Evolutionary conservation across 2,888 invertebrate species (phyloP), one percentile per base, ranked within the genome.

Genomic region (Ichneumoninae sp.): DNA sequence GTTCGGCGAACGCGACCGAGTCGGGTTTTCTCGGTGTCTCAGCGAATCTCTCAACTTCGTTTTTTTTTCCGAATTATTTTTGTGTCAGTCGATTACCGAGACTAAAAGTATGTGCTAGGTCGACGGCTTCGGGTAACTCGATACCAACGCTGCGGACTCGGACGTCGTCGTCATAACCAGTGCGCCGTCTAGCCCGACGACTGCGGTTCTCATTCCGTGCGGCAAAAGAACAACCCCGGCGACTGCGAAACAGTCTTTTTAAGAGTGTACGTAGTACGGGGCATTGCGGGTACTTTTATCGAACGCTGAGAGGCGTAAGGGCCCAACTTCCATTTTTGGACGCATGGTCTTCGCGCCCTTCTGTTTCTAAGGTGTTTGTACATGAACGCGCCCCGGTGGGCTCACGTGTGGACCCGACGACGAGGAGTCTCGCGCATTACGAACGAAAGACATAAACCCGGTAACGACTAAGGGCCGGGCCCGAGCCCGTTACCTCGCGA

Each of bases 81-180:
- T 70, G 83, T 40, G 54, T 71, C 79, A 75, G 70, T 57, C 33
- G 70, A 57, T 40, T 54, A 65, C 44, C 54, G 78, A 47, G 63
- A 57, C 68, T 83, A 68, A 83, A 73, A 80, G 71, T 76, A 83
- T 83, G 76, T 63, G 82, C 74, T 85, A 85, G 89, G 88, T 89
- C 88, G 88, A 89, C 89, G 88, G 88, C 89, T 90, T 88, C 88
- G 87, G 2, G 91, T 89, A 91, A 91, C 86, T 85, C 87, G 90
- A 91, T 88, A 85, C 87, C 68, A 69, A 26, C 40, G 50, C 71
- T 19, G 30, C 22, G 69, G 70, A 30, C 33, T 22, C 40, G 60
- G 52, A 10, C 33, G 70, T 52, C 47, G 79, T 54, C 70, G 63
- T 54, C 57, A 44, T 57, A n/a, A 65, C 74, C 26, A 65, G 26